Base-by-base conservation (phyloP, 2,888 invertebrate species). In the Psylliodes chrysocephalus region DNA sequence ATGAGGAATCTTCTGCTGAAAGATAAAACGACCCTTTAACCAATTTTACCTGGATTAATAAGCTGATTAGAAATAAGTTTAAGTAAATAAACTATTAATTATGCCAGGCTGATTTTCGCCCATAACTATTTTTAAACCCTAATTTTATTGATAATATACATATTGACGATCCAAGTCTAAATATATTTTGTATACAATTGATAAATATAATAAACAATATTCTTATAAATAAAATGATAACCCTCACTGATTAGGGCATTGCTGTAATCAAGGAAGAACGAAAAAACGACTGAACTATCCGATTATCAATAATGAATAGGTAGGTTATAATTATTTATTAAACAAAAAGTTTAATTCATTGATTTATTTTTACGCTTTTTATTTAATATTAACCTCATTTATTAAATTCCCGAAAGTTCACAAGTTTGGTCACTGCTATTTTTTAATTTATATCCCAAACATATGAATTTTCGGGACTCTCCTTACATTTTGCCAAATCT, bases 151-250 rank as follows among this genome's bases (percentile, higher is more conserved):
- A 30, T 30, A 8, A 22, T 30, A 8, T 30, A 35, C 14, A 35
- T 35, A 35, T 35, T 35, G 35, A 35, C 14, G 17, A 2, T 42
- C 6, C 2, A 42, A 8, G 18, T 18, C 17, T 18, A 42, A 42
- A 28, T 47, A 49, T 49, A 49, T 49, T 49, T 49, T 49, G 15
- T 49, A 49, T 49, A 49, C 28, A 17, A 19, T 6, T 19, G 28
- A 49, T 49, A 49, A 28, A 28, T 10, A 14, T 19, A 49, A 42
- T 42, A 42, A 18, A 42, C 10, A 42, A 12, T 42, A 42, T 42
- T 42, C 42, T 42, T 42, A 42, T 42, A 10, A 42, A 42, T 42
- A 42, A 42, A n/a, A 17, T 42, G 18, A 17, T 42, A 42, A 18
- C 42, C 17, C 42, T 17, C 7, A 17, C 5, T 42, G 18, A 3